A percentile compares a stretch with the other conserved stretches of the same genome.
phyloP scores from a whole-genome alignment of 1,140 invertebrate species.

The Proales similis region DNA sequence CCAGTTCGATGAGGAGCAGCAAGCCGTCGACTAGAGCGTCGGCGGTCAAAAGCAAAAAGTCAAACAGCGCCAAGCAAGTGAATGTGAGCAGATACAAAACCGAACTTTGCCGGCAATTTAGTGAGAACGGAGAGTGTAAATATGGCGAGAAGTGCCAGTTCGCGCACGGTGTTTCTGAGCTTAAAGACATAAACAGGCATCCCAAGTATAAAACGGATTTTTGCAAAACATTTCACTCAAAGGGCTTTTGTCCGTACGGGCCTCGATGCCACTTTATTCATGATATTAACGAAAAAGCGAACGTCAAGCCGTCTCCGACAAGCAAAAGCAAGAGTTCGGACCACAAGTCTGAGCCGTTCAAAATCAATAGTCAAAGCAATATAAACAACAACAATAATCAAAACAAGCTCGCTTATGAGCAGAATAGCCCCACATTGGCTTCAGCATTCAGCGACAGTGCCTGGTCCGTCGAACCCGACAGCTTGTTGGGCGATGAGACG shows the following conservation, averaged over 20 bases:
- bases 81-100: conserved; percentile 41
- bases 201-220: conserved; percentile 43
- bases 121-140: conserved; percentile 41
- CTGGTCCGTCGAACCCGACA: neutral
- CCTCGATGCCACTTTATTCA: conserved; percentile 43
- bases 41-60: too few relatives aligned
- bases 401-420: too few relatives aligned
- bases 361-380: too few relatives aligned
- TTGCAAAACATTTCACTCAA: conserved; percentile 41
- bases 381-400: too few relatives aligned
- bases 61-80: conserved; percentile 5
- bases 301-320: neutral
- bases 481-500: too few relatives aligned
- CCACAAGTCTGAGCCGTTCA: neutral
- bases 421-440: too few relatives aligned
- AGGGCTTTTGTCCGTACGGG: conserved; percentile 42
- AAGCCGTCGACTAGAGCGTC: too few relatives aligned
- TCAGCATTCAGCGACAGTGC: neutral
- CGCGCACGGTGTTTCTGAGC: conserved; percentile 42
- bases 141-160: conserved; percentile 43
- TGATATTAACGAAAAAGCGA: conserved; percentile 22
- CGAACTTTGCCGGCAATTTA: conserved; percentile 42
- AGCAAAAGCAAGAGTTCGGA: neutral
- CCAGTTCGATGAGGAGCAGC: too few relatives aligned
- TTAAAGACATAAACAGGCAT: conserved; percentile 40